phyloP scores from a whole-genome alignment of 2,797 vertebrate species.

The Pitangus sulphuratus region DNA sequence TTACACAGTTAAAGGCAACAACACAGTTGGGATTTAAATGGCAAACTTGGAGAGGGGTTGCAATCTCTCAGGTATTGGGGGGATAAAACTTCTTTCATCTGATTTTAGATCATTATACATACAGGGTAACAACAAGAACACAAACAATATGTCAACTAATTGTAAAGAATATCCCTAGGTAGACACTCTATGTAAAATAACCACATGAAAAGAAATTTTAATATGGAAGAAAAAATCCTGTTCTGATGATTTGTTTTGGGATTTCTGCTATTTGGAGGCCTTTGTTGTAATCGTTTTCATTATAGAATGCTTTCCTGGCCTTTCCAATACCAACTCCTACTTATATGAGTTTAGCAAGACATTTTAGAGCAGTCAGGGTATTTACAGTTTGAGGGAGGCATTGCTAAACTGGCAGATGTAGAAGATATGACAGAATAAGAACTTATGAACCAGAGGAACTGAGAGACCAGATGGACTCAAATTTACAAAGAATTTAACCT shows the following conservation, averaged over 20 bases:
- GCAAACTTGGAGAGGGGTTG: constrained; percentile 66
- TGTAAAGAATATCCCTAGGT: constrained; percentile 51
- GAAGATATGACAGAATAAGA: background rate
- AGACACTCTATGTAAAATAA: constrained; percentile 37
- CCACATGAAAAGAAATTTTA: constrained; percentile 39
- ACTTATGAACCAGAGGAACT: background rate
- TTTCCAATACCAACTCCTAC: background rate
- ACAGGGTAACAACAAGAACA: constrained; percentile 19
- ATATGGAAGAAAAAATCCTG: background rate
- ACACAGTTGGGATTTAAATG: constrained; percentile 79
- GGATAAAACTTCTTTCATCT: constrained; percentile 50
- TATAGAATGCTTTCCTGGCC: background rate
- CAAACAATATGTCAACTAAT: constrained; percentile 33
- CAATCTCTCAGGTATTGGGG: constrained; percentile 46
- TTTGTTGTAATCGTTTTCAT: background rate
- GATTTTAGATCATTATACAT: constrained; percentile 50
- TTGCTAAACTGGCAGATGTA: background rate
- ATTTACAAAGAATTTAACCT: background rate
- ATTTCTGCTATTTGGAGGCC: background rate
- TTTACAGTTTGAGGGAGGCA: background rate
- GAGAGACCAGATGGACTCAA: background rate
- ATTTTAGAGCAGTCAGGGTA: background rate
- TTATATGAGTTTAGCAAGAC: background rate
- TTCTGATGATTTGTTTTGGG: background rate
- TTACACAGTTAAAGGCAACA: constrained; percentile 79